Evolutionary conservation across 2,797 vertebrate genomes (phyloP).

Genomic region (Scolopax bukidnonensis): DNA sequence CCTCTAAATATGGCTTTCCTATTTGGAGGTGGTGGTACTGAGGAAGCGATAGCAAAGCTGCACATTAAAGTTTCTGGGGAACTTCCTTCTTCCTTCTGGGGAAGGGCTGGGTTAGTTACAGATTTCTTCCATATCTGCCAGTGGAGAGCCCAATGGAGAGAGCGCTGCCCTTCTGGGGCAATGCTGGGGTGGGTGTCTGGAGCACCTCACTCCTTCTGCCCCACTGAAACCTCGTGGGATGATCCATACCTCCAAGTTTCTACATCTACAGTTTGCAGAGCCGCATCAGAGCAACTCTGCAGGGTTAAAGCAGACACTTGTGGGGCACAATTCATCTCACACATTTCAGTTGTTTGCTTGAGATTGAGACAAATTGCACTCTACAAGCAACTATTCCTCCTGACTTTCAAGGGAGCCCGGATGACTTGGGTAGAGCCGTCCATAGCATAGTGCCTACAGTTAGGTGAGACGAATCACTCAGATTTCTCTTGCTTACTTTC

Average conservation of each 20-base stretch:
- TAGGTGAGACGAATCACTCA: neutral
- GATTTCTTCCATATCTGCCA: neutral
- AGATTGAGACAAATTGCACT: neutral
- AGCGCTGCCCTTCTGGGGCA: neutral
- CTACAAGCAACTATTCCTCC: neutral
- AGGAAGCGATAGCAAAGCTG: neutral
- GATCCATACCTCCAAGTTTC: neutral
- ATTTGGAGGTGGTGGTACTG: neutral
- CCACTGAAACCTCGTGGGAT: neutral
- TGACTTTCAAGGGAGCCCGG: neutral
- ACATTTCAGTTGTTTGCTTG: neutral
- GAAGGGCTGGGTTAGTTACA: neutral
- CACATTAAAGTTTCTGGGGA: neutral
- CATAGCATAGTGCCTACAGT: neutral
- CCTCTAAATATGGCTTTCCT: neutral
- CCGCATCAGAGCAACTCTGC: neutral
- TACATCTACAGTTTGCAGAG: accelerated
- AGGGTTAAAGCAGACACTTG: neutral
- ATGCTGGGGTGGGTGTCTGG: neutral
- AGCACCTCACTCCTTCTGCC: neutral
- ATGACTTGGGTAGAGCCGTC: neutral
- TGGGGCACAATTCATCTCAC: neutral
- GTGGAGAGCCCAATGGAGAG: neutral
- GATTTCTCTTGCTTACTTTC: neutral
- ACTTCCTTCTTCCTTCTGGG: too few species aligned